Base-by-base conservation (phyloP, 2,888 invertebrate genomes). In the Drosophila gaucha region DNA sequence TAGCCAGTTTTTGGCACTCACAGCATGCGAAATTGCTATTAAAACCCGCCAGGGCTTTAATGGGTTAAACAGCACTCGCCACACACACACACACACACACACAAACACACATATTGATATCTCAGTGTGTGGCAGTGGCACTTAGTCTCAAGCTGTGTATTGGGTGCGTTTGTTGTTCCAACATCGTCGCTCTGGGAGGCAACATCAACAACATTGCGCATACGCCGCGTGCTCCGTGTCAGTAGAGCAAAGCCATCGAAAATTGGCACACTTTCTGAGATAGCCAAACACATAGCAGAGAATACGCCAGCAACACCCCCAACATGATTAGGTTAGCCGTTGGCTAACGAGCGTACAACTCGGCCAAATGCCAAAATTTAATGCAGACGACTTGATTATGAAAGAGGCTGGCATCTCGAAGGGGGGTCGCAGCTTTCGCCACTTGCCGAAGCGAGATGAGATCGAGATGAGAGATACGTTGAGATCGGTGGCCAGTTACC, bases 351-450 rank as follows among this genome's bases (percentile, higher is more conserved):
- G 74, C 77, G 69, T 67, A 67, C 57, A 86, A 86, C 76, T 82
- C 82, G 82, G 82, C 83, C 86, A 82, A 82, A 66, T 87, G 82
- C 82, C 82, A 82, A 88, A 88, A 73, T 63, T 78, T 63, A 71
- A 65, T 73, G 87, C 78, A 80, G 85, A 87, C 67, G 85, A 80
- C 79, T 87, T 82, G 88, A 85, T 82, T 85, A 82, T 78, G 88
- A 82, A 41, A 46, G 46, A 58, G 38, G 58, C 49, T 43, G 46
- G 20, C 65, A 65, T 12, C 55, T 28, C 35, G 24, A 8, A 0
- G 24, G 35, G 12, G 35, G 30, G 22, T 28, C 16, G 26, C 30
- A 63, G 44, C 35, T 59, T 67, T 68, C 62, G 30, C 8, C 66
- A 69, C 69, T 59, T 67, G 39, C 51, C 69, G n/a, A 51, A 35